These are phyloP conservation scores for Oreohelix idahoensis DNA, from an alignment of 1,140 invertebrate genomes.

Conservation along the genomic window DNA sequence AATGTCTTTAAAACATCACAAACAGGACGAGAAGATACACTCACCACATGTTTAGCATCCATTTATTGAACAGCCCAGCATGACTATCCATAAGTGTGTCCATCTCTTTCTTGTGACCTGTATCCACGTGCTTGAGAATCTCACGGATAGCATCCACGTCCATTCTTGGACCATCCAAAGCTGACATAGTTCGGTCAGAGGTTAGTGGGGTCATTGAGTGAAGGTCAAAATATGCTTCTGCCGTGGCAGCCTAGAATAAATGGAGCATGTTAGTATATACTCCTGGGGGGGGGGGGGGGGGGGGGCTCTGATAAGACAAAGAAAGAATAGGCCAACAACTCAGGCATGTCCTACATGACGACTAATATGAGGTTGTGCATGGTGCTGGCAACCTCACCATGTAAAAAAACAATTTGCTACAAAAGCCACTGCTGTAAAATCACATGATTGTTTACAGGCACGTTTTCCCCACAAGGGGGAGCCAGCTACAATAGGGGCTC, in stretches of 20 bases:
- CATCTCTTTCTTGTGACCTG: constrained; percentile 65
- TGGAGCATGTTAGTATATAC: constrained; percentile 7
- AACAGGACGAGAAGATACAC: background rate
- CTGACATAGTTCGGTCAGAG: constrained; percentile 86
- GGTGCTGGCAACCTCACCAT: too few species aligned
- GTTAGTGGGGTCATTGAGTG: constrained; percentile 76
- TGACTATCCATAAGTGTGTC: constrained; percentile 65
- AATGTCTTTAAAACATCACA: too few species aligned
- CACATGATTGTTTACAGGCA: too few species aligned
- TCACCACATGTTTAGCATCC: constrained; percentile 43
- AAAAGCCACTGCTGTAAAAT: too few species aligned
- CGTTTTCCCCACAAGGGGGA: too few species aligned
- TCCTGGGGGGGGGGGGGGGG: too few species aligned
- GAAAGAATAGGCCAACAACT: too few species aligned
- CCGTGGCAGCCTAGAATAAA: constrained; percentile 54
- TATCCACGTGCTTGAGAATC: constrained; percentile 71
- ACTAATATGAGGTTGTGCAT: too few species aligned
- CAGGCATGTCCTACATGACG: too few species aligned
- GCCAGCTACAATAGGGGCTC: too few species aligned
- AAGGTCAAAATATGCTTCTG: constrained; percentile 73
- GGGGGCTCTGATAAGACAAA: too few species aligned
- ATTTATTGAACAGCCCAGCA: constrained; percentile 45
- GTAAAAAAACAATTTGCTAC: too few species aligned
- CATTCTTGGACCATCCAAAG: constrained; percentile 82
- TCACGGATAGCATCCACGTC: constrained; percentile 80